phyloP scores from a whole-genome alignment of 2,888 invertebrate genomes.

The Mythimna ferrago region DNA sequence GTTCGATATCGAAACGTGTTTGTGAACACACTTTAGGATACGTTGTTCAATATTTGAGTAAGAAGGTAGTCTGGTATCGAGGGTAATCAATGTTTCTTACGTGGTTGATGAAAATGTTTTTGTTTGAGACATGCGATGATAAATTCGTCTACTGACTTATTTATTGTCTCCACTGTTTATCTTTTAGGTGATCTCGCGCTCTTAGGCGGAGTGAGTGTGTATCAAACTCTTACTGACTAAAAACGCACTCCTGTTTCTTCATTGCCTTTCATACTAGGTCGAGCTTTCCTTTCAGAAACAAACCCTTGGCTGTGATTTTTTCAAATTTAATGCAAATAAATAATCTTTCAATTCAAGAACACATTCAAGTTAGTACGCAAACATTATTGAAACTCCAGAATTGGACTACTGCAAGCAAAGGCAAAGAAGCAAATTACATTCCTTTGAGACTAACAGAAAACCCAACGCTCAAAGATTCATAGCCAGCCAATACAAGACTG shows the following conservation, averaged over 20 bases:
- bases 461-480: conserved; percentile 24
- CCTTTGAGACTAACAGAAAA: conserved; percentile 22
- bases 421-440: conserved; percentile 4
- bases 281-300: too few relatives aligned
- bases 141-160: too few relatives aligned
- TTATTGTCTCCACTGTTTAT: too few relatives aligned
- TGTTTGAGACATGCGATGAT: too few relatives aligned
- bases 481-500: conserved; percentile 21
- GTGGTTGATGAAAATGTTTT: neutral
- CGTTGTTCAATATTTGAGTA: conserved; percentile 13
- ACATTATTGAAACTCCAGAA: neutral
- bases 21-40: conserved; percentile 16
- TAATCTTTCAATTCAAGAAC: neutral
- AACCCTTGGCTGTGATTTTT: too few relatives aligned
- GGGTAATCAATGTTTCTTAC: neutral
- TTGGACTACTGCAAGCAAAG: neutral
- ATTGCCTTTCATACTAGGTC: too few relatives aligned
- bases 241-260: too few relatives aligned
- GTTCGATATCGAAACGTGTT: conserved; percentile 28
- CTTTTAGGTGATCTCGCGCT: too few relatives aligned
- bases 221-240: too few relatives aligned
- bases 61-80: neutral
- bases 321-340: neutral
- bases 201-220: too few relatives aligned
- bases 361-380: neutral